phyloP scores from a whole-genome alignment of 2,113 vertebrate genomes.

The Hiodon tergisus region DNA sequence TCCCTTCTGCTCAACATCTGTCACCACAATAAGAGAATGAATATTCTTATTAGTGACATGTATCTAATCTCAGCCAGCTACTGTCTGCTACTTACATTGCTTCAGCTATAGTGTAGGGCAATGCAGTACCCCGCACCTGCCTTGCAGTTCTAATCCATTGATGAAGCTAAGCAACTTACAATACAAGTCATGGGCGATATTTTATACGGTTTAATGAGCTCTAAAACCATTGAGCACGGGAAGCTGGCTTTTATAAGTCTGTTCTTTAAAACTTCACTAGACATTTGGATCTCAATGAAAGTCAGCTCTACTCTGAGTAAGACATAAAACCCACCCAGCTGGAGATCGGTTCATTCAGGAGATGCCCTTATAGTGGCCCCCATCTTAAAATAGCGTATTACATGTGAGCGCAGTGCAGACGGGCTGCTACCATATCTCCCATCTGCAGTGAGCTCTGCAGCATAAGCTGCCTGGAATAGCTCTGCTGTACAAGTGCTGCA shows the following conservation, averaged over 20 bases:
- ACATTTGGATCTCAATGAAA: neutral
- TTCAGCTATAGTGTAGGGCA: conserved; percentile 40
- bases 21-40: neutral
- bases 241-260: too few species aligned
- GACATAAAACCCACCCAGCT: conserved; percentile 47
- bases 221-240: too few species aligned
- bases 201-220: neutral
- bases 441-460: conserved; percentile 35
- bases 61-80: conserved; percentile 12
- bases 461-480: conserved; percentile 38
- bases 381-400: conserved; percentile 54
- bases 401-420: conserved; percentile 43
- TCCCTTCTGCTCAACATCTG: conserved; percentile 31
- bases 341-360: conserved; percentile 37
- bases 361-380: conserved; percentile 35
- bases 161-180: conserved; percentile 10
- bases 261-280: neutral
- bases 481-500: neutral
- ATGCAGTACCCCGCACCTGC: conserved; percentile 45
- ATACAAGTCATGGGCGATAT: neutral
- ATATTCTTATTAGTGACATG: neutral
- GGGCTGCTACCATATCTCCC: conserved; percentile 33
- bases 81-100: neutral
- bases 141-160: conserved; percentile 10
- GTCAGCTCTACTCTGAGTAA: too few species aligned